Percentiles rank a stretch among this genome's conserved stretches.
Evolutionary conservation across 2,888 invertebrate species (phyloP).

Genomic region (Rosalia funebris): DNA sequence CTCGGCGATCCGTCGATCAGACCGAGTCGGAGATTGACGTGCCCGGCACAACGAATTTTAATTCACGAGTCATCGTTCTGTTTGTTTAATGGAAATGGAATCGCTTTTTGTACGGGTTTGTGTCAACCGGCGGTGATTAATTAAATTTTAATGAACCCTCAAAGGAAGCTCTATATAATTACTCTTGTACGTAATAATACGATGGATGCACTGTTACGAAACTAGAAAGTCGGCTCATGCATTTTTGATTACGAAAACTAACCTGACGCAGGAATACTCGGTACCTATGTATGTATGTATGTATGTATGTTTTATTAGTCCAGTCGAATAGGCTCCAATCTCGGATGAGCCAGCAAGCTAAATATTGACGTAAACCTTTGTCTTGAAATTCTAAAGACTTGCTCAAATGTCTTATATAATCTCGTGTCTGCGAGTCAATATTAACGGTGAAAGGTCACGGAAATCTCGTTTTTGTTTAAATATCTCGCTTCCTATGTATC

Average conservation of each 20-base stretch:
- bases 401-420: too few species aligned
- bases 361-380: too few species aligned
- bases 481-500: too few species aligned
- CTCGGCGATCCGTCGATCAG: not conserved
- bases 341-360: too few species aligned
- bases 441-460: too few species aligned
- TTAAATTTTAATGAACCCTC: slow-evolving; percentile 9
- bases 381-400: too few species aligned
- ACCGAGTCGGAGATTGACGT: not conserved
- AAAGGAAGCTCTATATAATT: slow-evolving; percentile 11
- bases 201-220: not conserved
- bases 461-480: too few species aligned
- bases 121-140: slow-evolving; percentile 12
- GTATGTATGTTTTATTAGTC: too few species aligned
- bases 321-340: too few species aligned
- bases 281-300: too few species aligned
- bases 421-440: too few species aligned
- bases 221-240: slow-evolving; percentile 4
- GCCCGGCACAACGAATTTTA: not conserved
- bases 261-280: too few species aligned
- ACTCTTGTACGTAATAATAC: slow-evolving; percentile 10
- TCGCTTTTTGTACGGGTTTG: slow-evolving; percentile 8
- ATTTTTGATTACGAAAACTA: slow-evolving; percentile 1
- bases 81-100: slow-evolving; percentile 21
- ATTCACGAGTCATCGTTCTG: slow-evolving; percentile 15